These are phyloP conservation scores for Mechanitis mazaeus DNA, from an alignment of 2,888 invertebrate genomes.

Conservation along the genomic window DNA sequence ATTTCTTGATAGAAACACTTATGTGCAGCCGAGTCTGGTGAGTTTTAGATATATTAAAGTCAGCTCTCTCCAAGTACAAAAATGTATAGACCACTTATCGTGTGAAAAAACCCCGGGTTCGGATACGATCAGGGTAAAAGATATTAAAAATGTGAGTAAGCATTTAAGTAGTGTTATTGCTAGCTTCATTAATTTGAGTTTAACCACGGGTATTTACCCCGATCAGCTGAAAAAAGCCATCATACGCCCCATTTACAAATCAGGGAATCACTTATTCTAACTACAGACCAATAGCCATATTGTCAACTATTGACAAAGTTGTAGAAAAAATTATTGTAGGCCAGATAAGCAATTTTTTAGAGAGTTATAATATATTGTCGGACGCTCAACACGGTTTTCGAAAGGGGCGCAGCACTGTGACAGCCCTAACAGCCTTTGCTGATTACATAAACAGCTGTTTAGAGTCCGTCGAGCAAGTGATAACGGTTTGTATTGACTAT, in stretches of 20 bases:
- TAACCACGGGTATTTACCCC: slow-evolving; percentile 11
- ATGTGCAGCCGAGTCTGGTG: neutral
- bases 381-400: slow-evolving; percentile 20
- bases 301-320: slow-evolving; percentile 23
- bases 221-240: slow-evolving; percentile 15
- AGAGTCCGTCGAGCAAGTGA: slow-evolving; percentile 12
- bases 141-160: slow-evolving; percentile 16
- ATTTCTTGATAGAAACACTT: neutral
- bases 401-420: slow-evolving; percentile 9
- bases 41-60: neutral
- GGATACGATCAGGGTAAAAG: slow-evolving; percentile 14
- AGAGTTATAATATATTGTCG: slow-evolving; percentile 13
- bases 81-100: slow-evolving; percentile 4
- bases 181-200: slow-evolving; percentile 9
- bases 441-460: slow-evolving; percentile 14
- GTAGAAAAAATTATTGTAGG: slow-evolving; percentile 21
- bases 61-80: neutral
- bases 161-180: slow-evolving; percentile 11
- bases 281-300: slow-evolving; percentile 23
- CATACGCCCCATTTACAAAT: slow-evolving; percentile 21
- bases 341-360: slow-evolving; percentile 19
- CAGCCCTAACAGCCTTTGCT: slow-evolving; percentile 6
- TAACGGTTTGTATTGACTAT: slow-evolving; percentile 23
- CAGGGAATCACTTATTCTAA: slow-evolving; percentile 17
- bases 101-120: slow-evolving; percentile 12